Base-by-base conservation (phyloP, 2,113 vertebrate genomes). In the Trichechus manatus region DNA sequence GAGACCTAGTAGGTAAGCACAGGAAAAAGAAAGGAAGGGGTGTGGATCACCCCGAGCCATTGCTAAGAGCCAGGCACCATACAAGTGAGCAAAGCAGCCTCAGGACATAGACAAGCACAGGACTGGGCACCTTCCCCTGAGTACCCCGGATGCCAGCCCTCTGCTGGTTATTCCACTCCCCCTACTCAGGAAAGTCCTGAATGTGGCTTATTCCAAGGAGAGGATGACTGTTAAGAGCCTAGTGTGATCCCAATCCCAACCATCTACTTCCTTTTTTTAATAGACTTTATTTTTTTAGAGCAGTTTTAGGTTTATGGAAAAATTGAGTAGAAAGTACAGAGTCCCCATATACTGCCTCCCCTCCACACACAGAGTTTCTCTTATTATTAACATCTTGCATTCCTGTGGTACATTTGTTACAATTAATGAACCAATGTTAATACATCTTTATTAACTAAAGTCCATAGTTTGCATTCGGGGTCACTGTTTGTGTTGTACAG, bases 1-100 rank as follows among this genome's bases (percentile, higher is more conserved):
- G 53, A 70, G n/a, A 22, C 27, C 15, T 3, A 13, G 39, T 1
- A 33, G 25, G 42, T 29, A 6, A 1, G 1, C 13, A 1, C 0
- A 89, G 33, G 44, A 5, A 9, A 53, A 78, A 59, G 13, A 36
- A 25, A 22, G 11, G 29, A 15, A 42, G 31, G 39, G 8, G 8
- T 5, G 47, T 3, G 47, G n/a, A 13, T 56, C 33, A 2, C 13
- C 1, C 36, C 25, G n/a, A 17, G 44, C 31, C 4, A 1, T 13
- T 68, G 5, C 33, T 3, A 14, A 64, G 59, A 39, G 10, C 88
- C 78, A 33, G 53, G 23, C 14, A 29, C 23, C 42, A 59, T 14
- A 25, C 3, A 50, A 22, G 33, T 23, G 70, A 53, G 44, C 44
- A 22, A 59, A 44, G 44, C 10, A 14, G 44, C 23, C 31, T 8